Conservation (phyloP, 2,113 vertebrate species). For the Phasianus colchicus region DNA sequence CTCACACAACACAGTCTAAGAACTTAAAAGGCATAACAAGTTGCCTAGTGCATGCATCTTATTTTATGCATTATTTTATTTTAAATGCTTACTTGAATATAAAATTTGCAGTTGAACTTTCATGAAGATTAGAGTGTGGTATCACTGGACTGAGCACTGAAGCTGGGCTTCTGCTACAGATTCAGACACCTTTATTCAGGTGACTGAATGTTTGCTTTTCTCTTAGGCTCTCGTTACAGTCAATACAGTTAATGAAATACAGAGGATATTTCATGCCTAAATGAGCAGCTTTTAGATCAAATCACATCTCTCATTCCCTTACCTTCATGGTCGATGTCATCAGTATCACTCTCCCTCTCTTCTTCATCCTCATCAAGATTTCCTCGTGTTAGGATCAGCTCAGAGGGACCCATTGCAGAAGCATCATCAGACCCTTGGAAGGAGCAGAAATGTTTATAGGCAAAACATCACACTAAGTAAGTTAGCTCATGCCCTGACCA, state of each 20-base stretch:
- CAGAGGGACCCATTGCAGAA: conserved; percentile 82
- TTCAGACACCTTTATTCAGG: background rate
- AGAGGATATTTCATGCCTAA: background rate
- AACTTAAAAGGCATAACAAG: background rate
- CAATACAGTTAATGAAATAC: background rate
- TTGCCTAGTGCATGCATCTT: background rate
- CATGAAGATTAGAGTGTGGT: background rate
- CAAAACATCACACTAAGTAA: background rate
- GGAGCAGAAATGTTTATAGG: background rate
- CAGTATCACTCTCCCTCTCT: conserved; percentile 86
- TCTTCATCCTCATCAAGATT: conserved; percentile 82
- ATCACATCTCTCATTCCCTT: conserved; percentile 7
- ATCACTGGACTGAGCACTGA: background rate
- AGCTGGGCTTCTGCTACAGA: background rate
- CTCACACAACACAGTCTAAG: background rate
- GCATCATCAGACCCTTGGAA: conserved; percentile 38
- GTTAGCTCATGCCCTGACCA: background rate
- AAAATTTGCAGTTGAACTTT: background rate
- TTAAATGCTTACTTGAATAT: background rate
- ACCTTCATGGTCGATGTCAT: conserved; percentile 94
- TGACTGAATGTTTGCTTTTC: background rate
- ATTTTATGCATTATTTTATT: background rate
- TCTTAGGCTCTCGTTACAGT: background rate
- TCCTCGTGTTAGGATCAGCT: conserved; percentile 91
- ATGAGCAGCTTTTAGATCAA: background rate